Evolutionary conservation across 2,888 invertebrate species (phyloP).

Genomic region (Uropetala carovei): DNA sequence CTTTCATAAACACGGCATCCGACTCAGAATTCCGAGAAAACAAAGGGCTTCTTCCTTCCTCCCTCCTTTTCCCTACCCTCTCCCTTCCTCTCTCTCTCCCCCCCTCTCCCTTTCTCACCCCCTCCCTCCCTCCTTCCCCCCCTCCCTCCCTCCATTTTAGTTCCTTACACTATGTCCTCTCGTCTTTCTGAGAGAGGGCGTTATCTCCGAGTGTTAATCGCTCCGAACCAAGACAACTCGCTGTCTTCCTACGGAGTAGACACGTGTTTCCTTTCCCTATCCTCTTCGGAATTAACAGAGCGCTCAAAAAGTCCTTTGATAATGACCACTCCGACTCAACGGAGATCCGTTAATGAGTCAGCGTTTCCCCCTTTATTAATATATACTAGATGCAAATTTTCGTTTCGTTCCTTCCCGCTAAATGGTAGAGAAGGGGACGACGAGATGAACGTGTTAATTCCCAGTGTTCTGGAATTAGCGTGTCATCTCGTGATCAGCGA

Average conservation of each 20-base stretch:
- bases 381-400: slow-evolving; percentile 17
- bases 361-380: slow-evolving; percentile 14
- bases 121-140: background rate
- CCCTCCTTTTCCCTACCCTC: background rate
- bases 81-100: background rate
- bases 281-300: background rate
- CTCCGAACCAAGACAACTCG: background rate
- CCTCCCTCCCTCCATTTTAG: background rate
- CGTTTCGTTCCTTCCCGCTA: background rate
- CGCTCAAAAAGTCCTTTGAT: slow-evolving; percentile 1
- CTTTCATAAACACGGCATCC: background rate
- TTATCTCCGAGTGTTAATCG: background rate
- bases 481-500: background rate
- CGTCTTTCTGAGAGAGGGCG: background rate
- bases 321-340: background rate
- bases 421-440: background rate
- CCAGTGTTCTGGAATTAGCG: background rate
- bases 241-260: background rate
- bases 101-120: background rate
- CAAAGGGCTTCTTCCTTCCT: background rate
- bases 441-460: background rate
- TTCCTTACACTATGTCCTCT: background rate
- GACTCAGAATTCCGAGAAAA: background rate
- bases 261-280: background rate
- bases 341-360: slow-evolving; percentile 4